Conservation (phyloP, 2,113 vertebrate species). For the Baryphthengus martii region DNA sequence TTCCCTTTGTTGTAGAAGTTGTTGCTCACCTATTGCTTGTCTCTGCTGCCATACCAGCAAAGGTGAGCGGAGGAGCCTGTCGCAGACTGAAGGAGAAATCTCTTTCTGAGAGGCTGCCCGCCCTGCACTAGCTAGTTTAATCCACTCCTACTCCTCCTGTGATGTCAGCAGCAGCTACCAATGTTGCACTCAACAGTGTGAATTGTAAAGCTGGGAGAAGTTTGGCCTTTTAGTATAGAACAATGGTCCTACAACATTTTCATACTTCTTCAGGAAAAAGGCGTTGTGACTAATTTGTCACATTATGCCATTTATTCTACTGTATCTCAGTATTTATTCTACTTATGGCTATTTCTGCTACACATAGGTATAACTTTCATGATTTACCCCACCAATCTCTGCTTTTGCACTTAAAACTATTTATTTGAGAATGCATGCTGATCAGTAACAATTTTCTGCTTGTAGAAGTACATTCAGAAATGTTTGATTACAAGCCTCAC, state of each 20-base stretch:
- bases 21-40: not conserved
- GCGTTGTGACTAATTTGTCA: not conserved
- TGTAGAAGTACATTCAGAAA: not conserved
- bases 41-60: not conserved
- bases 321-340: not conserved
- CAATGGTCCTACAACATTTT: not conserved
- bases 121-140: not conserved
- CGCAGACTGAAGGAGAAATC: not conserved
- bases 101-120: not conserved
- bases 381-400: too few relatives aligned
- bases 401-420: not conserved
- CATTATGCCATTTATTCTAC: not conserved
- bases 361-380: too few relatives aligned
- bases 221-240: not conserved
- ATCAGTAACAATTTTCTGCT: not conserved
- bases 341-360: not conserved
- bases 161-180: not conserved
- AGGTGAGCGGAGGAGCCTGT: not conserved
- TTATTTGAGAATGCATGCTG: not conserved
- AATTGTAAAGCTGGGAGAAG: accelerated
- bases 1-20: not conserved
- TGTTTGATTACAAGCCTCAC: not conserved
- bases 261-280: not conserved
- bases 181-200: accelerated
- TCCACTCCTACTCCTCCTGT: not conserved